Base-by-base conservation (phyloP, 2,113 vertebrate species). In the Perognathus longimembris region DNA sequence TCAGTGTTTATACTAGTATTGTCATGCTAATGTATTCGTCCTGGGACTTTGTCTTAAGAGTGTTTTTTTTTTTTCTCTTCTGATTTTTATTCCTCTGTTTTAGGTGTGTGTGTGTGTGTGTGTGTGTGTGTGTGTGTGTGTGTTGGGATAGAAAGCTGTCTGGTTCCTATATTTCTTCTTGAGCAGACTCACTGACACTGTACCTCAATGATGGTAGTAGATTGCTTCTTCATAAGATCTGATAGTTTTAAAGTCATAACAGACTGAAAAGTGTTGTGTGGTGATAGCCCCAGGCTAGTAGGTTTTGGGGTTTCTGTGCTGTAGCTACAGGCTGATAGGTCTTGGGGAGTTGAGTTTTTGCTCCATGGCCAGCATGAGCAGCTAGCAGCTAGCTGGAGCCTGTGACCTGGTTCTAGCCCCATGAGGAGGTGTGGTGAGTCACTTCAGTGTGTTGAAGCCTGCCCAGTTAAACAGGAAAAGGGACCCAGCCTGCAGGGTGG, bases 381-480 rank as follows among this genome's bases (percentile, higher is more conserved):
- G 14, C 14, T n/a, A n/a, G 17, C 50, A 54, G 50, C 50, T 54
- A 15, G 50, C 50, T 4, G 12, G 38, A 85, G 86, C 50, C 2
- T 79, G 5, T 95, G 96, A 96, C 85, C 93, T 38, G 96, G 80
- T 95, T 94, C 86, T 90, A 92, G 92, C 82, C 92, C 82, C 6
- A 2, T 26, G 84, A 70, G 85, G 71, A 32, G 38, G 89, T 42
- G 38, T n/a, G 24, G 92, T 96, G 95, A 97, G 78, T 97, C 97
- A 97, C 90, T 38, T 66, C 75, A 1, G 24, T 85, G 92, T 88
- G 94, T 78, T 79, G 80, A 71, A 89, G 89, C 92, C 92, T 91
- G 94, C 96, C 94, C 74, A 79, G 93, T 93, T 90, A 64, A 93
- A 93, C 95, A 89, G 96, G 95, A 95, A 96, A 81, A n/a, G 83